Base-by-base conservation (phyloP, 2,888 invertebrate species). In the Lycia hirtaria region DNA sequence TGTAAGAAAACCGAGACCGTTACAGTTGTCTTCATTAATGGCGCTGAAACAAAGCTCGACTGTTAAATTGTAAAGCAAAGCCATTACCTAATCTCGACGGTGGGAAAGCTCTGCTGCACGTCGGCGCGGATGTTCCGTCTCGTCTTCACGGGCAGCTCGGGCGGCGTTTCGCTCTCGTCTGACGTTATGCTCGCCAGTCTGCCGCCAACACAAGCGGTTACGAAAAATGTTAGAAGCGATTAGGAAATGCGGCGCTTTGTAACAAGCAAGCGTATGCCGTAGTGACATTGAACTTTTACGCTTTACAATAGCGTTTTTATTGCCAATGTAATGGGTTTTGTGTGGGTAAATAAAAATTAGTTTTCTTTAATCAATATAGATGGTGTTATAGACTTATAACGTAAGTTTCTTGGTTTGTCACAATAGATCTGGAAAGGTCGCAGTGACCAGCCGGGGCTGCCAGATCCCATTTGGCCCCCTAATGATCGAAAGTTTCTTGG, bases 71-170 rank as follows among this genome's bases (percentile, higher is more conserved):
- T 26, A n/a, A 33, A 44, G 45, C 30, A 9, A 40, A 35, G 35
- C 38, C 14, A 10, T 66, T 32, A 68, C 66, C 63, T 62, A 51
- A 65, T 64, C 58, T 66, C 60, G 45, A 64, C 64, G 49, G 62
- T 66, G 50, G 67, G 67, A 52, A 67, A 67, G 65, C 52, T 65
- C 30, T 90, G 92, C 47, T 91, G 91, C 49, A 90, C 88, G 77
- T 81, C 93, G 50, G 81, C 86, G 72, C 88, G 93, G 72, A 83
- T 80, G 76, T 83, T 86, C 62, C 88, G 87, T 19, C 92, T 80
- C 64, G 92, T 93, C 87, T 94, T 94, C 50, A 89, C 93, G 40
- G 94, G 94, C 78, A 94, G 81, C 72, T 94, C 94, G n/a, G 94
- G 94, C 70, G 94, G 94, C 60, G 89, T 85, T 77, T 89, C 90